Base-by-base conservation (phyloP, 2,888 invertebrate species). In the Panzeria rudis region DNA sequence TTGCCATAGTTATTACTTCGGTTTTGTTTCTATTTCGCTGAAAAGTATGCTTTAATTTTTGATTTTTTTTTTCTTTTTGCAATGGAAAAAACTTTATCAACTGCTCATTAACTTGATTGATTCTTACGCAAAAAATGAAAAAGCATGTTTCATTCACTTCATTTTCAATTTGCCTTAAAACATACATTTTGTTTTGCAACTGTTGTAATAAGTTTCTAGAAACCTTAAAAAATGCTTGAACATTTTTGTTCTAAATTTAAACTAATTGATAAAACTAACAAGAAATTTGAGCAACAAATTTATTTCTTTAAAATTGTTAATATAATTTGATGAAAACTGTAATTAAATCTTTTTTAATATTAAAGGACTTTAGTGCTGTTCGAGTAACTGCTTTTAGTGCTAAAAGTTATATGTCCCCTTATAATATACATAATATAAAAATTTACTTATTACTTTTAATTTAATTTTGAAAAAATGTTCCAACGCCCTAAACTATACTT, bases 41-140 rank as follows among this genome's bases (percentile, higher is more conserved):
- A 15, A 7, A 41, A 62, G 62, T 62, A 41, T 62, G 62, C 35
- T 62, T 15, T 9, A n/a, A n/a, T 23, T 25, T 62, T 35, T 38
- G 5, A 9, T 25, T 41, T 25, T 38, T 23, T 41, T 25, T 35
- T 15, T 29, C 2, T 29, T 25, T 6, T 7, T 15, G 13, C 7
- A 56, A 32, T 59, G 17, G 17, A 11, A 23, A 62, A 38, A 8
- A 62, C 7, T 41, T 62, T 13, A 41, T 62, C 23, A 62, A 38
- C 35, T 68, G 35, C 15, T 52, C 52, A 69, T 69, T 69, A 69
- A 38, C 35, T 52, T 69, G 52, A 69, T 69, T 38, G 35, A 9
- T 68, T 35, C 23, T 23, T 20, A 0, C 17, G n/a, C 4, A 17
- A 11, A n/a, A 56, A 13, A 59, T 8, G 20, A 56, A 56, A 56